Evolutionary conservation across 2,113 vertebrate genomes (phyloP).

Genomic region (Crypturellus undulatus): DNA sequence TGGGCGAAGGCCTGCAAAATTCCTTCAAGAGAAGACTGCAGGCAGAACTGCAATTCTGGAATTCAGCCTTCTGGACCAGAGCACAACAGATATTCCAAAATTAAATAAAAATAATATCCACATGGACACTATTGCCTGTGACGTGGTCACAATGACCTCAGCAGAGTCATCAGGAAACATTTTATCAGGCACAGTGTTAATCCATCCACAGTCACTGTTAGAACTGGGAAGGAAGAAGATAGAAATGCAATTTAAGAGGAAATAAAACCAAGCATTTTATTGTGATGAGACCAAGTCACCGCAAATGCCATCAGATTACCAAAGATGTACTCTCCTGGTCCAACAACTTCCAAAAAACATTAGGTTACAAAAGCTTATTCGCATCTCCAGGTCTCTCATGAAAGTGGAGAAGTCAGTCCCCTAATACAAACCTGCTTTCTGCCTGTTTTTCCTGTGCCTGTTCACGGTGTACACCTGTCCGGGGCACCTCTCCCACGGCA

Average conservation of each 20-base stretch:
- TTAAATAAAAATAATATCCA: accelerated
- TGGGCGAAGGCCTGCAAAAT: not conserved
- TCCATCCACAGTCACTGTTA: not conserved
- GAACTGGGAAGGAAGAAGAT: not conserved
- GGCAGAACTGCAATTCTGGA: not conserved
- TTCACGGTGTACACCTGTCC: not conserved
- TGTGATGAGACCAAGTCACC: not conserved
- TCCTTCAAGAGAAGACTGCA: not conserved
- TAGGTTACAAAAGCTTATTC: not conserved
- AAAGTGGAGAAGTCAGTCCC: not conserved
- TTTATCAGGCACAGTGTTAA: not conserved
- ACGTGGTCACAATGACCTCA: not conserved
- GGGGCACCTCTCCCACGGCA: too few species aligned
- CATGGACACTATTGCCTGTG: not conserved
- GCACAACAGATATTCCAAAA: not conserved
- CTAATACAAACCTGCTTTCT: not conserved
- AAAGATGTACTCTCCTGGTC: not conserved
- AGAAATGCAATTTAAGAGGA: not conserved
- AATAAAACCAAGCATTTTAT: not conserved
- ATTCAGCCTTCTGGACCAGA: not conserved
- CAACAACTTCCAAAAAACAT: not conserved
- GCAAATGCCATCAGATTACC: not conserved
- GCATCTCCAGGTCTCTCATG: not conserved
- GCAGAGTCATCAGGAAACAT: not conserved
- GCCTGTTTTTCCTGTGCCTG: accelerated